These are phyloP conservation scores for Clarias macrocephalus DNA, from an alignment of 2,113 vertebrate genomes.

Conservation along the genomic window DNA sequence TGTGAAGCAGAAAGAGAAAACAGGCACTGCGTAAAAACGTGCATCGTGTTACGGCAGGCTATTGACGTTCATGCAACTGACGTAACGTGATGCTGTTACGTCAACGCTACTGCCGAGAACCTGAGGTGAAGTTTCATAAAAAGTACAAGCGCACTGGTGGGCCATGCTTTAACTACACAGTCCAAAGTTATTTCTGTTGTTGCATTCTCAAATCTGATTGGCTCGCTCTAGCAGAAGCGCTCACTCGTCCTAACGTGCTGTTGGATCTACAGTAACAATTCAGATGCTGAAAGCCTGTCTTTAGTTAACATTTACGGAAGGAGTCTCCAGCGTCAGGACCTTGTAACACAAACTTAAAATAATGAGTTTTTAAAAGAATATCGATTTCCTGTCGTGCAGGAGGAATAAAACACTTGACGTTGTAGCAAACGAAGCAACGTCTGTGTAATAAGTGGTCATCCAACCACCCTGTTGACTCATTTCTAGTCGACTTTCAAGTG, in stretches of 20 bases:
- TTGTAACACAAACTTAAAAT: no score
- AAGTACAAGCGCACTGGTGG: background rate
- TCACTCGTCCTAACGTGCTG: background rate
- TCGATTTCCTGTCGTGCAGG: background rate
- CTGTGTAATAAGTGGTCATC: background rate
- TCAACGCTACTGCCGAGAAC: no score
- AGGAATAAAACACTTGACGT: background rate
- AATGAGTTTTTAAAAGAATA: no score
- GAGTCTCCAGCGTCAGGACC: background rate
- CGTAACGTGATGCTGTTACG: no score
- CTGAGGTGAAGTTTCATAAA: background rate
- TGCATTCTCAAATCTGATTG: background rate
- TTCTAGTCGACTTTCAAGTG: background rate
- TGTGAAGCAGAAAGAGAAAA: background rate
- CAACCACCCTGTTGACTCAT: background rate
- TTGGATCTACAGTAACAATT: background rate
- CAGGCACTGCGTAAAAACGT: background rate
- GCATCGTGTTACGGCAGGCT: background rate
- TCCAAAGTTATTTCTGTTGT: background rate
- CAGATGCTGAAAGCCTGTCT: background rate
- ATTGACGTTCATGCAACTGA: no score
- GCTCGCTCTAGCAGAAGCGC: background rate
- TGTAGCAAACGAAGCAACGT: background rate
- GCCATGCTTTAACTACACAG: background rate
- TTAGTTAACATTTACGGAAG: background rate